Conservation (phyloP, 1,140 invertebrate genomes). For the Nixonia krombeini region DNA sequence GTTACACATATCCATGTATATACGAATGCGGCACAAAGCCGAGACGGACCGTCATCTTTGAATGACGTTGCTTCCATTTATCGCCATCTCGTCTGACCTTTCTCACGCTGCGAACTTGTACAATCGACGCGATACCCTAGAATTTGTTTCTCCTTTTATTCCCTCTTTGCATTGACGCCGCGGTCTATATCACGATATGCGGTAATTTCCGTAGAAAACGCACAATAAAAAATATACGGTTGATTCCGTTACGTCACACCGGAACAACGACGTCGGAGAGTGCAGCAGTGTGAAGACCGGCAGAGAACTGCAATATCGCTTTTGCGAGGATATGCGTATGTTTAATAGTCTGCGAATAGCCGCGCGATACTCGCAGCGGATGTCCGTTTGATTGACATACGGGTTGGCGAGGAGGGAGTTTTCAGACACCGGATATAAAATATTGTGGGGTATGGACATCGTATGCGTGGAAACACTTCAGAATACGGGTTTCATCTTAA, state of each 20-base stretch:
- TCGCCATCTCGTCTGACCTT: slow-evolving; percentile 22
- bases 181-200: slow-evolving; percentile 9
- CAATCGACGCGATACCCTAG: slow-evolving; percentile 19
- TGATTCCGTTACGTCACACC: slow-evolving; percentile 38
- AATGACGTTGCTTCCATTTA: slow-evolving; percentile 34
- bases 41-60: slow-evolving; percentile 26
- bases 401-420: slow-evolving; percentile 5
- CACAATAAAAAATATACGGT: slow-evolving; percentile 29
- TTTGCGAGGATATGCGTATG: slow-evolving; percentile 17
- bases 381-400: slow-evolving; percentile 39
- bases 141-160: slow-evolving; percentile 33
- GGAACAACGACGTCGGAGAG: not conserved
- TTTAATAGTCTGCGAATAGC: slow-evolving; percentile 5
- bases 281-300: slow-evolving; percentile 36
- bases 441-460: no score
- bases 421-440: slow-evolving; percentile 16
- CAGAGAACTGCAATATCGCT: slow-evolving; percentile 38
- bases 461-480: no score
- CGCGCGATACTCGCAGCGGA: slow-evolving; percentile 32
- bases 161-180: slow-evolving; percentile 14
- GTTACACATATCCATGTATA: not conserved
- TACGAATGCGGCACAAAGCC: slow-evolving; percentile 37
- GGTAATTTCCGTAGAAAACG: slow-evolving; percentile 41
- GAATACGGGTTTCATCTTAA: no score
- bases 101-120: not conserved